Evolutionary conservation across 2,113 vertebrate genomes (phyloP), one percentile per base, ranked within the genome.

Genomic region (Nycticebus coucang): DNA sequence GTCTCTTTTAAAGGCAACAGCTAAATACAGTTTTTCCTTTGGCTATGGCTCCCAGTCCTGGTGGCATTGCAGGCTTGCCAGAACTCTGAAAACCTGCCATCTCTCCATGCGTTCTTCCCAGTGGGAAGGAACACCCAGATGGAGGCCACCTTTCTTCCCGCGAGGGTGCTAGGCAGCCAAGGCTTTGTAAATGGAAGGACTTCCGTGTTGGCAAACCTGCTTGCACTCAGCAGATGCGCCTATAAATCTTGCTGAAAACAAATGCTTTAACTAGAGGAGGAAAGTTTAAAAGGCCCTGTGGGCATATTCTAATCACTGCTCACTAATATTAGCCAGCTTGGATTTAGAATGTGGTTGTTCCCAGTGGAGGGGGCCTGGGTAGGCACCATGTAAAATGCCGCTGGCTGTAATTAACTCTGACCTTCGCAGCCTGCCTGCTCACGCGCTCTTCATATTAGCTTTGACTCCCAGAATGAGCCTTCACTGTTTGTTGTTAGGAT

Each of bases 361-460:
- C 98, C 98, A 97, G 94, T 6, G 97, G 98, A 98, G 97, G 97
- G 97, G 97, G 95, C 93, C 97, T 0, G 88, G 87, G 97, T 96
- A 96, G 68, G 68, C 93, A 2, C 95, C 89, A 53, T 77, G 97
- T 96, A 96, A 97, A 96, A 93, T 87, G 97, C 98, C 95, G 95
- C 96, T 19, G 97, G 98, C 97, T 98, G 97, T 98, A 98, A 98
- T 98, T 98, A 98, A 98, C 98, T 98, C 98, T 98, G 98, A 98
- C 98, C 98, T 97, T 97, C 86, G 75, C 97, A 85, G 98, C 97
- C 97, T 19, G 92, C 96, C 97, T 83, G 77, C 97, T 97, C 95
- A 24, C 66, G 10, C 0, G 2, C 85, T 93, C 81, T 28, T 79
- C 78, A 94, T 95, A 93, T 92, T 94, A 93, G 55, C 92, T 93